These are phyloP conservation scores for Trypoxylus dichotomus DNA, from an alignment of 1,140 invertebrate species.

Conservation along the genomic window DNA sequence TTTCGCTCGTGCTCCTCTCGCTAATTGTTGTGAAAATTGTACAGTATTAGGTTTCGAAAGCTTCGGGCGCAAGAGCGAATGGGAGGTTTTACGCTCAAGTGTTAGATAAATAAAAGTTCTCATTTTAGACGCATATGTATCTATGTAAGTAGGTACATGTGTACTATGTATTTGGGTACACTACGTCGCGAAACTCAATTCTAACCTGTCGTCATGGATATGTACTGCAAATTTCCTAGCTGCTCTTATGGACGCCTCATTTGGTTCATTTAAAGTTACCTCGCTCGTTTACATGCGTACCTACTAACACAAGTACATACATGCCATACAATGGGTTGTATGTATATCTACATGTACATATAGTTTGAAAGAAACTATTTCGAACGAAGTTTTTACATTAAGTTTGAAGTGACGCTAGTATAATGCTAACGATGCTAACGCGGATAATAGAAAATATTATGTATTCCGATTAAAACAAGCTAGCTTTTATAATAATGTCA, in stretches of 20 bases:
- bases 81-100: not conserved
- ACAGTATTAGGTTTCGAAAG: slow-evolving; percentile 14
- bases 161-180: not conserved
- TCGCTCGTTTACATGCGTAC: not conserved
- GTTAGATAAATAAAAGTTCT: slow-evolving; percentile 12
- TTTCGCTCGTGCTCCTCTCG: not conserved
- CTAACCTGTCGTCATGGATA: slow-evolving; percentile 4
- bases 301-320: not conserved
- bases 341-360: too few species aligned
- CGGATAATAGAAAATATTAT: too few species aligned
- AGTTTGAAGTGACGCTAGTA: not conserved
- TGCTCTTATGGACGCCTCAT: not conserved
- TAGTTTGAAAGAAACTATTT: not conserved
- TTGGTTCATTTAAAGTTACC: not conserved
- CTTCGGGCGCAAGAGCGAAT: not conserved
- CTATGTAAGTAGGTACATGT: not conserved
- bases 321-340: not conserved
- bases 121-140: not conserved
- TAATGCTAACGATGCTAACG: too few species aligned
- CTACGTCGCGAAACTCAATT: not conserved
- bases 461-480: too few species aligned
- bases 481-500: too few species aligned
- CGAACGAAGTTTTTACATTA: not conserved
- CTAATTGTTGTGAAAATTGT: slow-evolving; percentile 24
- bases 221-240: not conserved